Evolutionary conservation across 2,113 vertebrate genomes (phyloP).

Genomic region (Chloropsis cyanopogon): DNA sequence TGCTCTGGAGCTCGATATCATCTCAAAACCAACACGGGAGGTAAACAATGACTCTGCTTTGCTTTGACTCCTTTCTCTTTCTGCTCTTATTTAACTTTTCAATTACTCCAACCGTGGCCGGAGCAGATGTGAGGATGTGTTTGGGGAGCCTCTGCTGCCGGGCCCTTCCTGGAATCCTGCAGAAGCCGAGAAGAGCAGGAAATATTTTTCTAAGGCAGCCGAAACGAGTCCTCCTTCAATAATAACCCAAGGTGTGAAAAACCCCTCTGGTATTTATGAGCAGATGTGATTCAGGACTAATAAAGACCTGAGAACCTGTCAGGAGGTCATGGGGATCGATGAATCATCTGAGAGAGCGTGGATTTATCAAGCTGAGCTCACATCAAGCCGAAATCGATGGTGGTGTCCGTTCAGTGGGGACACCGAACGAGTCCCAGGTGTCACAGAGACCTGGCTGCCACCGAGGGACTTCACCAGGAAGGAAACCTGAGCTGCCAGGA

Average conservation of each 20-base stretch:
- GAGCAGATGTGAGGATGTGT: background rate
- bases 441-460: background rate
- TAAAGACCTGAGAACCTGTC: background rate
- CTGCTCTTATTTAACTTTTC: background rate
- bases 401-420: background rate
- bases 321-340: background rate
- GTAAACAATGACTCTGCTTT: conserved; percentile 7
- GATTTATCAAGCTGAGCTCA: background rate
- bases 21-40: conserved; percentile 16
- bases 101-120: background rate
- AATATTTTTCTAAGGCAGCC: conserved; percentile 17
- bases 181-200: conserved; percentile 1
- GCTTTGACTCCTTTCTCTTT: background rate
- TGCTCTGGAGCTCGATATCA: conserved; percentile 18
- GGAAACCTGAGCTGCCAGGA: background rate
- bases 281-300: conserved; percentile 9
- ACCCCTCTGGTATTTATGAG: conserved; percentile 27
- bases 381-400: background rate
- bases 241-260: conserved; percentile 3
- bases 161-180: background rate
- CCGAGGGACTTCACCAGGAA: background rate
- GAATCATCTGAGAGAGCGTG: background rate
- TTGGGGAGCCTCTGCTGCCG: background rate
- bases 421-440: rapidly evolving
- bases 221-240: background rate